Evolutionary conservation across 2,888 invertebrate genomes (phyloP), one percentile per base, ranked within the genome.

Genomic region (Drosophila melanosoma): DNA sequence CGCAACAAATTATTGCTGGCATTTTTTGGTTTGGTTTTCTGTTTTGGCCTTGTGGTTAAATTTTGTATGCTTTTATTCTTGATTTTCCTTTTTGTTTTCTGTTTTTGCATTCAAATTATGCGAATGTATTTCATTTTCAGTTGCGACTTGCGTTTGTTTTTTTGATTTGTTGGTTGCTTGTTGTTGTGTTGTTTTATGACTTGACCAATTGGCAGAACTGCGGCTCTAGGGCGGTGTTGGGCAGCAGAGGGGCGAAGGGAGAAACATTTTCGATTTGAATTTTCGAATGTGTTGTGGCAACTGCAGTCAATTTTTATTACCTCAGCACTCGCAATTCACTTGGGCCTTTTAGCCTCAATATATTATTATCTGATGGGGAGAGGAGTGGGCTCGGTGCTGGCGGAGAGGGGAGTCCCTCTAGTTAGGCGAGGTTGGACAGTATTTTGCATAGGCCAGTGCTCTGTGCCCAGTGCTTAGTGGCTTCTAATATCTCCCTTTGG

Each of bases 221-320:
- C 56, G 68, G 66, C 54, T 58, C 10, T 26, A 40, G 8, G 35
- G 8, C 26, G 17, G 8, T 10, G 15, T 15, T 12, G n/a, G 48
- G 17, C 5, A 1, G 2, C 38, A 17, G 3, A 8, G 3, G n/a
- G 12, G n/a, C 32, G 3, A 32, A 23, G 11, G 45, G 20, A 68
- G 63, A 60, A 69, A 79, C 85, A 87, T 87, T 83, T 83, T 77
- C 74, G 32, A 63, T 64, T 49, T 58, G 29, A 68, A 68, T 83
- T 81, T 64, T 72, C 59, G 59, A 74, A 74, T 81, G 57, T 69
- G 6, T 36, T 83, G 11, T 17, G 80, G 69, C 78, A 83, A 82
- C 79, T 88, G 84, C 84, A 85, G 84, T 89, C 73, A 86, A 81
- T 73, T 76, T 87, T 81, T 85, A 89, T 86, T 68, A 73, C 83